Percentiles rank a stretch among this genome's conserved stretches.
These are phyloP conservation scores for Cinara cedri DNA, from an alignment of 2,888 invertebrate species.

Conservation along the genomic window DNA sequence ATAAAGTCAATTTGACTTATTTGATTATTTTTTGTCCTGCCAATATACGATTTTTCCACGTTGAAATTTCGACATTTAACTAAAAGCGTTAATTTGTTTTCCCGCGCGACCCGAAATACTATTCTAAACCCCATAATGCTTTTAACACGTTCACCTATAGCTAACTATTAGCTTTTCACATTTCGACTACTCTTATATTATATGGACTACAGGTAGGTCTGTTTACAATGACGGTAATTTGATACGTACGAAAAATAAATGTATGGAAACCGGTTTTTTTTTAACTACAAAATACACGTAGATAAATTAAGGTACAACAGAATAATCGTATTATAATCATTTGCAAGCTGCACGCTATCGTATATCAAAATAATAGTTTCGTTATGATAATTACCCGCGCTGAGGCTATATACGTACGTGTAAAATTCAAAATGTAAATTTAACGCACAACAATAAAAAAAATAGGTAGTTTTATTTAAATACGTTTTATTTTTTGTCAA, in stretches of 20 bases:
- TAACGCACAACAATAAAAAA: not conserved
- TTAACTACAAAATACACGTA: not conserved
- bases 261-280: constrained; percentile 10
- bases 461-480: not conserved
- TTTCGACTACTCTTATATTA: no score
- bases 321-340: constrained; percentile 27
- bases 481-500: constrained; percentile 13
- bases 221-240: constrained; percentile 5
- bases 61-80: no score
- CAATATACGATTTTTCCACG: no score
- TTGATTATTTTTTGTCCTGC: no score
- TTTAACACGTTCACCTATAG: constrained; percentile 16
- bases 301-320: not conserved
- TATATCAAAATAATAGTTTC: constrained; percentile 32
- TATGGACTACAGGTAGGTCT: no score
- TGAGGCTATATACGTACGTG: no score
- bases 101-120: not conserved
- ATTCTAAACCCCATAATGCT: constrained; percentile 2
- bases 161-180: no score
- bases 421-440: constrained; percentile 17
- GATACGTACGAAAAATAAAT: constrained; percentile 24
- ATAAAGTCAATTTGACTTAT: no score
- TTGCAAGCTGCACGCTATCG: constrained; percentile 8
- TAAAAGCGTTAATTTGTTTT: no score
- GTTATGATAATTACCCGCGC: constrained; percentile 17